phyloP scores from a whole-genome alignment of 2,888 invertebrate genomes.

The Pantelozetes paolii region DNA sequence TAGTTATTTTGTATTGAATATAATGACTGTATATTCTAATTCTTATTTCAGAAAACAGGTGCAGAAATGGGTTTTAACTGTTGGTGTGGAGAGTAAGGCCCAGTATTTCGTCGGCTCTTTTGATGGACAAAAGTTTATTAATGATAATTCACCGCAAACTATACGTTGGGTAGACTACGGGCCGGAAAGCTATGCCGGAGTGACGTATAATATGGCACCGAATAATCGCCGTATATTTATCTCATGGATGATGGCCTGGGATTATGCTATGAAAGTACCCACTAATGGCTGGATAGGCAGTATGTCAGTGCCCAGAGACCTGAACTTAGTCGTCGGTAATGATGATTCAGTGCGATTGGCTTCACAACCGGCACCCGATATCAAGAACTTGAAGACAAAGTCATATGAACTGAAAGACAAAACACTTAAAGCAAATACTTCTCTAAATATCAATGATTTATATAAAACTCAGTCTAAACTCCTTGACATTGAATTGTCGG shows the following conservation, averaged over 20 bases:
- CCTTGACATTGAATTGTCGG: not conserved
- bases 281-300: slow-evolving; percentile 29
- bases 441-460: not conserved
- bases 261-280: not conserved
- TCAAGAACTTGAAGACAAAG: not conserved
- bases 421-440: not conserved
- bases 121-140: slow-evolving; percentile 37
- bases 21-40: not conserved
- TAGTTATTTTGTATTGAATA: not conserved
- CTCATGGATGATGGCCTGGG: slow-evolving; percentile 32
- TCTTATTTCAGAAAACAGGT: not conserved
- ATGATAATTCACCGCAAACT: not conserved
- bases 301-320: slow-evolving; percentile 1
- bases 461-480: not conserved
- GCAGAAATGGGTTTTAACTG: slow-evolving; percentile 1
- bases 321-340: not conserved
- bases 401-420: not conserved
- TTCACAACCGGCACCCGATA: not conserved
- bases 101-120: slow-evolving; percentile 42
- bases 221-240: slow-evolving; percentile 17
- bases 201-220: not conserved
- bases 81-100: not conserved
- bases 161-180: slow-evolving; percentile 38
- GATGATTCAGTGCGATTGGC: not conserved
- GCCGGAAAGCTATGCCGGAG: slow-evolving; percentile 41